Evolutionary conservation across 2,113 vertebrate species (phyloP).

Genomic region (Perca schrenkii): DNA sequence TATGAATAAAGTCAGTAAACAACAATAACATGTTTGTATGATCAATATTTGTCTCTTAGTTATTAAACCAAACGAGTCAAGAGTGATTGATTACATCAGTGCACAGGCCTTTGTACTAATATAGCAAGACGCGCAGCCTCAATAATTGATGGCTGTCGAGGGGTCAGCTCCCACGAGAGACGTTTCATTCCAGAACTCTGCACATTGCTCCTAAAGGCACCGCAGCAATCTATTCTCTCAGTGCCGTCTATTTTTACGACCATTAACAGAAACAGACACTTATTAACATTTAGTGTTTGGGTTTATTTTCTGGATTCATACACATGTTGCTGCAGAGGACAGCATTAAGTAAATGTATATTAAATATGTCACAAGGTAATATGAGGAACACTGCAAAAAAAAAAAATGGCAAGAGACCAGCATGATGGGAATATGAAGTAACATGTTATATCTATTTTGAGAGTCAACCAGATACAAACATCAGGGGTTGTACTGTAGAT

Average conservation of each 20-base stretch:
- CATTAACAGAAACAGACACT: constrained; percentile 20
- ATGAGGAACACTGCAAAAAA: constrained; percentile 35
- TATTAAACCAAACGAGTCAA: constrained; percentile 32
- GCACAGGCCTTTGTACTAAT: constrained; percentile 7
- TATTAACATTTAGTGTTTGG: constrained; percentile 19
- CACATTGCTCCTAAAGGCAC: neutral
- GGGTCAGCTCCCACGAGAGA: neutral
- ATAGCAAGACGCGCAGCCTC: neutral
- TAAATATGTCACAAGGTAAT: constrained; percentile 39
- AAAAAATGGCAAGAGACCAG: constrained; percentile 4
- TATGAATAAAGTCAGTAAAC: neutral
- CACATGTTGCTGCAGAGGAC: constrained; percentile 17
- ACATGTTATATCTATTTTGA: neutral
- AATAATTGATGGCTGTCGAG: constrained; percentile 16
- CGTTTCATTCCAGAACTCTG: constrained; percentile 12
- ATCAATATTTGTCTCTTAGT: neutral
- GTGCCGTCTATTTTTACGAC: neutral
- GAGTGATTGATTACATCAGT: neutral
- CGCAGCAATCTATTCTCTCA: constrained; percentile 1
- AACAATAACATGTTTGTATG: neutral
- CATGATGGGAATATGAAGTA: neutral
- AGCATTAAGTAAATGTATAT: constrained; percentile 22
- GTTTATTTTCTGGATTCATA: constrained; percentile 46
- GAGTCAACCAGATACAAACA: constrained; percentile 1
- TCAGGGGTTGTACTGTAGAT: neutral